Base-by-base conservation (phyloP, 2,113 vertebrate genomes). In the Zonotrichia leucophrys region DNA sequence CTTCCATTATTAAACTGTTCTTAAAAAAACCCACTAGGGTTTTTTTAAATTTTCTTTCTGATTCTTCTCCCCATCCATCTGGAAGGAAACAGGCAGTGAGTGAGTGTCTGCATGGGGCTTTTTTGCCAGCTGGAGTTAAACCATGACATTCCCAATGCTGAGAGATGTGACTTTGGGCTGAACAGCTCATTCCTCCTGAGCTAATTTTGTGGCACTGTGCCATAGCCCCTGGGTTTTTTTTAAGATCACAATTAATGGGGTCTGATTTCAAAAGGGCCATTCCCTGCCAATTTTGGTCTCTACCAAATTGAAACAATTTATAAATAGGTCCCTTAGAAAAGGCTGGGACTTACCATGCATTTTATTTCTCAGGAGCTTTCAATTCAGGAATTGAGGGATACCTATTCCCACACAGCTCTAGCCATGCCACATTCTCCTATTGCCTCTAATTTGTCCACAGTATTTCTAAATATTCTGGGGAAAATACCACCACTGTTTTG, bases 381-480 rank as follows among this genome's bases (percentile, higher is more conserved):
- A 69, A 4, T 46, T 55, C 56, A 62, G 41, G 31, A 88, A 62
- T 30, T 35, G 23, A 56, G 41, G 19, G 41, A 25, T 66, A n/a
- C 10, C 15, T 33, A 62, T 50, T 90, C 27, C 79, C 35, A 60
- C 15, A 39, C 12, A 50, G 41, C 23, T 82, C 33, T 52, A 85
- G 66, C 55, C 55, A 64, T 18, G 46, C 15, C 44, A 52, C 46
- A 35, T 55, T 55, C 30, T 82, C 28, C 50, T 47, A 4, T 14
- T 74, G 35, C 33, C 15, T 69, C 35, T 82, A 46, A 82, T 74
- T n/a, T 66, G 59, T 53, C 31, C 42, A 76, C 5, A 33, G n/a
- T 0, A 1, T 87, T 80, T 83, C 37, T 53, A 49, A 79, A 67
- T 35, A 67, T 7, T 53, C 58, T 0, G 0, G 30, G 58, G 67